Evolutionary conservation across 2,113 vertebrate species (phyloP).

Genomic region (Periophthalmodon schlosseri): DNA sequence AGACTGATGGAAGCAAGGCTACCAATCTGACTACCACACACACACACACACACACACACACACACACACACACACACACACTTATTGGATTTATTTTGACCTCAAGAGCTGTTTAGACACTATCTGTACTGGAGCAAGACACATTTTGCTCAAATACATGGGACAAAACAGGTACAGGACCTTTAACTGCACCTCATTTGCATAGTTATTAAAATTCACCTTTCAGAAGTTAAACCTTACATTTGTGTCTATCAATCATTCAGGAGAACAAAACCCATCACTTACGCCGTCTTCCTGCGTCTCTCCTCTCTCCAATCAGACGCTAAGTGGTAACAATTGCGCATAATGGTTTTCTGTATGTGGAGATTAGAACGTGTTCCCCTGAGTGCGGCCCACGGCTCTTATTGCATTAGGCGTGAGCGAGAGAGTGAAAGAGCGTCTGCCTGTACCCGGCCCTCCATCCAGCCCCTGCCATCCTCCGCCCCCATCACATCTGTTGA

Average conservation of each 20-base stretch:
- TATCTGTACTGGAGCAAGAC: too few species aligned
- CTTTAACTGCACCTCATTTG: neutral
- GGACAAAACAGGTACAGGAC: neutral
- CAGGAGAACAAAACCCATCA: neutral
- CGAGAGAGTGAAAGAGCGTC: neutral
- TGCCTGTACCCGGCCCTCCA: too few species aligned
- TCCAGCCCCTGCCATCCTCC: neutral
- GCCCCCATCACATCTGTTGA: constrained; percentile 70
- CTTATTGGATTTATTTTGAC: too few species aligned
- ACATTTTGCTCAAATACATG: too few species aligned
- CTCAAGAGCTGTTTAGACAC: too few species aligned
- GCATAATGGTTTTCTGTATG: constrained; percentile 21
- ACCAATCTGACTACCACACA: too few species aligned
- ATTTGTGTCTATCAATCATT: neutral
- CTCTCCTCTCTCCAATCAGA: neutral
- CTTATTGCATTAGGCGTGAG: constrained; percentile 52
- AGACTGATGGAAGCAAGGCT: too few species aligned
- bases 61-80: too few species aligned
- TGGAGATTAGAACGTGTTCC: constrained; percentile 8
- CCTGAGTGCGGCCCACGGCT: constrained; percentile 18
- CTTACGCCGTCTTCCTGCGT: neutral
- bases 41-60: too few species aligned
- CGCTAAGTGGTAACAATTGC: constrained; percentile 15
- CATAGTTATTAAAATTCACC: neutral
- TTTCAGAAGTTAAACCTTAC: neutral